Percentiles rank a stretch among this genome's conserved stretches.
These are phyloP conservation scores for Microctonus hyperodae DNA, from an alignment of 2,888 invertebrate species.

Conservation along the genomic window DNA sequence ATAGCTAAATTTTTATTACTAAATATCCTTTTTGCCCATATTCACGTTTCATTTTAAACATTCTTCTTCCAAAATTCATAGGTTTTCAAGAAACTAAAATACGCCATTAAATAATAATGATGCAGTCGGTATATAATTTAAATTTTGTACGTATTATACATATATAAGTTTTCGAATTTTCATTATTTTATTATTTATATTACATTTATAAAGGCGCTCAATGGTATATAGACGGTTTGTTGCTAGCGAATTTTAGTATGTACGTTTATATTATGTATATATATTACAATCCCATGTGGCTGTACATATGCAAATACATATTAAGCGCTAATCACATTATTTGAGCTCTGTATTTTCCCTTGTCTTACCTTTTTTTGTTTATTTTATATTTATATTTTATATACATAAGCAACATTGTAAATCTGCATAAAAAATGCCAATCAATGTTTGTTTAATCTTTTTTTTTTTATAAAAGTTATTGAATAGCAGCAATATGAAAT, in stretches of 20 bases:
- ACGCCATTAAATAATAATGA: no score
- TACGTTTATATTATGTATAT: background rate
- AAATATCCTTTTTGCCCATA: no score
- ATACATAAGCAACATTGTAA: background rate
- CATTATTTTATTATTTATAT: background rate
- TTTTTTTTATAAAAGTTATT: background rate
- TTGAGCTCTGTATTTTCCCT: background rate
- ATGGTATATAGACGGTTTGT: slow-evolving; percentile 27
- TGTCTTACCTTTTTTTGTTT: background rate
- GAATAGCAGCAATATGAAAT: background rate
- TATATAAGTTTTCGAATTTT: background rate
- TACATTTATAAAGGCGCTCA: slow-evolving; percentile 28
- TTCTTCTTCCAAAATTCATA: no score
- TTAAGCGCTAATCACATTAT: background rate
- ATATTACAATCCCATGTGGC: background rate
- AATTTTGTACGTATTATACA: slow-evolving; percentile 7
- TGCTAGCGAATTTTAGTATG: slow-evolving; percentile 1
- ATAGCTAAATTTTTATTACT: no score
- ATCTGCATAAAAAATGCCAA: background rate
- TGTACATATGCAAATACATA: background rate
- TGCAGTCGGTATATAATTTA: no score
- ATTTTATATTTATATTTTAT: background rate
- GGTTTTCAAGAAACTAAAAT: no score
- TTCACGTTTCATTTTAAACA: no score
- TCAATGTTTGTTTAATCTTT: background rate